Base-by-base conservation (phyloP, 2,113 vertebrate species). In the Nibea albiflora region DNA sequence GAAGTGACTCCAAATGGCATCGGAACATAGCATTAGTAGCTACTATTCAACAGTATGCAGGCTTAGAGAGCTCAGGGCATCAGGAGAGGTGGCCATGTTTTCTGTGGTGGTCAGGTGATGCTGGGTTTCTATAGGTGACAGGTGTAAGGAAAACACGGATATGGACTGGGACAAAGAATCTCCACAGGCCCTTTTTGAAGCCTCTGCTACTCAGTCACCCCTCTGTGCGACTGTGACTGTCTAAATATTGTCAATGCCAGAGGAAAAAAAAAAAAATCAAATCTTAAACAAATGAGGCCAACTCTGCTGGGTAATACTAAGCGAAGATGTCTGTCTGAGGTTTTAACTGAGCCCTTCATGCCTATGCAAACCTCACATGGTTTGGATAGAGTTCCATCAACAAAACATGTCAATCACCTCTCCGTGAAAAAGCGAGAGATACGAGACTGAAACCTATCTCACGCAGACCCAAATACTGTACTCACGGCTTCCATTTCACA, bases 1-100 rank as follows among this genome's bases (percentile, higher is more conserved):
- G 89, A 77, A 87, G 84, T 92, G 92, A 93, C 93, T 94, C 94
- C 88, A 57, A 92, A 93, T 89, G 88, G 92, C 92, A 93, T 91
- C 86, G 90, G 92, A 93, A 91, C 91, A 92, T 64, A 88, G 94
- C 92, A 92, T 94, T 93, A 94, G 90, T 28, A 49, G 85, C 75
- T 35, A 73, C 91, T 77, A 91, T 93, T 94, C 90, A 92, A 88
- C 85, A 85, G 87, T 89, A 93, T 93, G 89, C 92, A 92, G 91
- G 92, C 90, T 92, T 91, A 92, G 87, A 2, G 52, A 76, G 87
- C 80, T 89, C 76, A 83, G 88, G 88, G 81, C 89, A 91, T 75
- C 71, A n/a, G 75, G 57, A 61, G 75, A 63, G 78, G 78, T 70
- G 85, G 82, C 65, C 69, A 68, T 71, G 85, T 80, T 79, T 67